Conservation (phyloP, 2,113 vertebrate genomes). For the Stictonetta naevosa region DNA sequence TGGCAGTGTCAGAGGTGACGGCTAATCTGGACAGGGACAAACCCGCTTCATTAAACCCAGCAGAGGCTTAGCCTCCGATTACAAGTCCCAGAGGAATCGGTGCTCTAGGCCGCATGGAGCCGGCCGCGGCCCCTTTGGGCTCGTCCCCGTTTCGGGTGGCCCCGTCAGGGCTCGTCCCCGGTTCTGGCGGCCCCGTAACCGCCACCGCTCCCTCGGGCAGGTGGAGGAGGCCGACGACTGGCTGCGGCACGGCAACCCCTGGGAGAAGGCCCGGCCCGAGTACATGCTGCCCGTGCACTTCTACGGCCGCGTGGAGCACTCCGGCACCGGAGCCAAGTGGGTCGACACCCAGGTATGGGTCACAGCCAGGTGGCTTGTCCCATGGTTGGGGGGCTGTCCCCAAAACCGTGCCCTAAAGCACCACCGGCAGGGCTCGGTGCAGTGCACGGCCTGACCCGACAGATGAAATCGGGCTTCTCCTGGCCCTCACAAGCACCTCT, state of each 20-base stretch:
- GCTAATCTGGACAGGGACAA: background rate
- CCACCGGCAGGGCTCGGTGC: background rate
- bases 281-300: constrained; percentile 97
- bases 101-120: no score
- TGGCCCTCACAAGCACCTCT: background rate
- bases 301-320: constrained; percentile 88
- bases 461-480: background rate
- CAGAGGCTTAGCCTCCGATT: no score
- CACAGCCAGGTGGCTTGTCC: rapidly evolving
- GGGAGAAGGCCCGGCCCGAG: constrained; percentile 96
- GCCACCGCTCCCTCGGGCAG: constrained; percentile 56
- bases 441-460: rapidly evolving
- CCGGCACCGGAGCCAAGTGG: constrained; percentile 82
- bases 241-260: constrained; percentile 95
- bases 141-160: background rate
- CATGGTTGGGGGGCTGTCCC: rapidly evolving
- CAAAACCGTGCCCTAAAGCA: background rate
- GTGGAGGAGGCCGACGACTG: constrained; percentile 96
- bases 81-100: no score
- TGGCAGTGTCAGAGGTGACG: background rate
- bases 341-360: constrained; percentile 88
- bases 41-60: background rate
- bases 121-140: background rate
- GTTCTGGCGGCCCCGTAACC: background rate
- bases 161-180: background rate